Base-by-base conservation (phyloP, 1,140 invertebrate species). In the Trachymyrmex cornetzi region DNA sequence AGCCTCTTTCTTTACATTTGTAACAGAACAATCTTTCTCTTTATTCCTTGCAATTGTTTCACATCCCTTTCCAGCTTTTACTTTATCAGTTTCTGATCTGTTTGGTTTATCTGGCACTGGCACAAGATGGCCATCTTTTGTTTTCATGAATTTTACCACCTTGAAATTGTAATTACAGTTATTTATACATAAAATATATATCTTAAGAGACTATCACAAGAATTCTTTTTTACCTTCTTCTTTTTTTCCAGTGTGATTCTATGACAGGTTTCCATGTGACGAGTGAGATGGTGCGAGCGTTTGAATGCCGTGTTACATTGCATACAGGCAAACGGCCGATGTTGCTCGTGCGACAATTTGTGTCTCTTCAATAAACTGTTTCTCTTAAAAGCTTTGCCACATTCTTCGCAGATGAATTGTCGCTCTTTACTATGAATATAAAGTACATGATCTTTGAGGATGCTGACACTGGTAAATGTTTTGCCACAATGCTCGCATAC, bases 401-500 rank as follows among this genome's bases (percentile, higher is more conserved):
- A 95, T 69, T 94, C 91, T 64, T 95, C 94, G 55, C 94, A 95
- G 0, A 94, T 92, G 34, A 93, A 94, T 30, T 93, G 93, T 9
- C 93, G 88, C 34, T 94, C 93, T 16, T 93, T 94, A 63, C 89
- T 94, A 12, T 94, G 93, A 5, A 94, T 86, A 19, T 94, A 94
- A 14, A 94, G 90, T 14, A 94, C 91, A 38, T 94, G 93, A 75
- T 93, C 93, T 12, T 94, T 94, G 9, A 94, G 89, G n/a, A 94
- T 93, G 63, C 93, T 93, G 12, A 93, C 80, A 16, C 92, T 94
- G 11, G 93, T 93, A 64, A 94, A 95, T 3, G 92, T 92, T 80
- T 94, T 95, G 53, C 94, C 94, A 69, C 94, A 95, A 66, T 94
- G 92, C 71, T 95, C 94, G 55, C 94, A 95, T 2, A 93, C 86